phyloP scores from a whole-genome alignment of 2,113 vertebrate genomes.

The Hystrix cristata region DNA sequence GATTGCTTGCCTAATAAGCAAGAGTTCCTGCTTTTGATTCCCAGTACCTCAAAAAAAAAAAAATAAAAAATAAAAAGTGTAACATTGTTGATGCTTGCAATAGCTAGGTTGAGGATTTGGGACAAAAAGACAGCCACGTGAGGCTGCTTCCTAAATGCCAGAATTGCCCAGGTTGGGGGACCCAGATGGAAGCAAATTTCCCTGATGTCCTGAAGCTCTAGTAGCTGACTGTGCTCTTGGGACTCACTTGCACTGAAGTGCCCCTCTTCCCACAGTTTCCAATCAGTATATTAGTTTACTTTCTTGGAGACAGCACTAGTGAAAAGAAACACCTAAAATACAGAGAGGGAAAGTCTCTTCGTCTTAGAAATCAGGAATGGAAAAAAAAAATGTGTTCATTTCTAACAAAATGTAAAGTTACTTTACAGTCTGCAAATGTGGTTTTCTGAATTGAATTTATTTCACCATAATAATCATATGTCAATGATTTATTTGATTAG shows the following conservation, averaged over 20 bases:
- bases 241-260: background rate
- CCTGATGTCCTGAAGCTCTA: background rate
- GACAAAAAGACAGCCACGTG: background rate
- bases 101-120: background rate
- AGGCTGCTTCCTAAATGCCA: background rate
- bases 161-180: accelerated
- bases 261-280: background rate
- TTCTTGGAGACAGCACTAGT: background rate
- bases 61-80: background rate
- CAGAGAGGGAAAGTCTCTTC: background rate
- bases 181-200: accelerated
- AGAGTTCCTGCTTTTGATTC: background rate
- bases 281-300: background rate
- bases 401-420: background rate
- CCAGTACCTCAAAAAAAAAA: background rate
- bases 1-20: background rate
- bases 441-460: background rate
- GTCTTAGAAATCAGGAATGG: background rate
- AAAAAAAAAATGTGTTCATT: background rate
- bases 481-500: slow-evolving; percentile 6
- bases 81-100: background rate
- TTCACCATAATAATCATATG: background rate
- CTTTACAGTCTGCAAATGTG: background rate
- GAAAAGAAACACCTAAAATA: background rate
- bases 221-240: background rate